phyloP scores from a whole-genome alignment of 2,888 invertebrate species.

The Sminthurides aquaticus region DNA sequence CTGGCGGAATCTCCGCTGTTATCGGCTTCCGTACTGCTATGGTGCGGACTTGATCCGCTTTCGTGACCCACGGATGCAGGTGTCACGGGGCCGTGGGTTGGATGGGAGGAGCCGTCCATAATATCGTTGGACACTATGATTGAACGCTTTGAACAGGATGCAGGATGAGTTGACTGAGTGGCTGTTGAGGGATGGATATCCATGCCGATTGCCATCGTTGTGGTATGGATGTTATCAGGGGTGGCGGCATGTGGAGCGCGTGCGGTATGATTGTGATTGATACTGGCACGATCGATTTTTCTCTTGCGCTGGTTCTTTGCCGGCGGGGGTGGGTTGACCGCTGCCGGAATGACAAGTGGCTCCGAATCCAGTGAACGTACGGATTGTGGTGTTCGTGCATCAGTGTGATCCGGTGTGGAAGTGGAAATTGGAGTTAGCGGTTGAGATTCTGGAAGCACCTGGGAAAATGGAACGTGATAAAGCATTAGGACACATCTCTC shows the following conservation, averaged over 20 bases:
- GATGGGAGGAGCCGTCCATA: constrained; percentile 35
- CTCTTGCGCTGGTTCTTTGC: constrained; percentile 46
- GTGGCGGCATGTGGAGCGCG: constrained; percentile 9
- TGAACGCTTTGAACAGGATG: constrained; percentile 41
- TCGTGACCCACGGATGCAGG: constrained; percentile 38
- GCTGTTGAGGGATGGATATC: constrained; percentile 8
- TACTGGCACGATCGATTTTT: constrained; percentile 33
- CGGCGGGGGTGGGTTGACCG: constrained; percentile 51
- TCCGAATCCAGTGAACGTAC: constrained; percentile 43
- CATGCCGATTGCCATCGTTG: constrained; percentile 8
- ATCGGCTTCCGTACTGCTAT: constrained; percentile 35
- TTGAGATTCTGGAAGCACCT: constrained; percentile 42
- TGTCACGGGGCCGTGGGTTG: constrained; percentile 25
- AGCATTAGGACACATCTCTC: no score
- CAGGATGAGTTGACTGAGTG: constrained; percentile 33
- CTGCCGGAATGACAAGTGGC: constrained; percentile 47
- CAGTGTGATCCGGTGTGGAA: constrained; percentile 40
- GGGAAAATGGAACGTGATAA: constrained; percentile 16
- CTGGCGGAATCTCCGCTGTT: constrained; percentile 37
- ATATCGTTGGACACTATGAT: constrained; percentile 43
- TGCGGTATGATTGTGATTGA: constrained; percentile 12
- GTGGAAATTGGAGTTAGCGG: constrained; percentile 43
- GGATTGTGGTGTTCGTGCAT: constrained; percentile 40
- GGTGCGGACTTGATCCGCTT: constrained; percentile 42
- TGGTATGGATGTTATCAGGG: constrained; percentile 14